Evolutionary conservation across 1,140 invertebrate species (phyloP).

Genomic region (Drosophila malerkotliana): DNA sequence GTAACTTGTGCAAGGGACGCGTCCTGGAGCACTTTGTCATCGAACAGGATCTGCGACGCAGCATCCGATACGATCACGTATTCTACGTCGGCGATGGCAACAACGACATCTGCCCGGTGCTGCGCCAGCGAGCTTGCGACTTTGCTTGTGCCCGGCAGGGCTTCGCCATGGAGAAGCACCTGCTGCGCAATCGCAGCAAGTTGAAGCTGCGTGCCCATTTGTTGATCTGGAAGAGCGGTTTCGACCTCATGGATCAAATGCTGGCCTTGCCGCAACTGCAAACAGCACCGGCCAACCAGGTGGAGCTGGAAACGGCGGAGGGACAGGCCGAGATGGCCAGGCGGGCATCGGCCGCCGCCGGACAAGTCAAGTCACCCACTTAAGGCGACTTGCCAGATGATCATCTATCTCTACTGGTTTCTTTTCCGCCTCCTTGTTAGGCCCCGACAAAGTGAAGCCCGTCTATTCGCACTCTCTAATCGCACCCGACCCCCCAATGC

Average conservation of each 20-base stretch:
- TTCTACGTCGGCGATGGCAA: conserved; percentile 91
- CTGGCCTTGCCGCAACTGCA: conserved; percentile 58
- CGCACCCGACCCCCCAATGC: not conserved
- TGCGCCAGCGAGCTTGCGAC: conserved; percentile 87
- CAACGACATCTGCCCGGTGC: conserved; percentile 91
- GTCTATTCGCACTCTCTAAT: not conserved
- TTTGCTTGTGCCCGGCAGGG: conserved; percentile 88
- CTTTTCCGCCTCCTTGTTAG: not conserved
- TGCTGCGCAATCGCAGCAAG: conserved; percentile 69
- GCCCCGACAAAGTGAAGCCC: not conserved
- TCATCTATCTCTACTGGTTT: not conserved
- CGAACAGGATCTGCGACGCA: conserved; percentile 82
- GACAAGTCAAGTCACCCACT: conserved; percentile 17
- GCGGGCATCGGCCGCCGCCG: conserved; percentile 52
- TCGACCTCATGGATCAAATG: conserved; percentile 84
- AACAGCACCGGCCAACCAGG: not conserved
- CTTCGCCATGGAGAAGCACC: conserved; percentile 84
- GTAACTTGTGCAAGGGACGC: conserved; percentile 91
- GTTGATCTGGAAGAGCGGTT: conserved; percentile 85
- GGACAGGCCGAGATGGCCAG: conserved; percentile 37
- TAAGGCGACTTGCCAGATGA: conserved; percentile 4
- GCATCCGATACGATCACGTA: conserved; percentile 86
- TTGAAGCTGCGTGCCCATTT: conserved; percentile 83
- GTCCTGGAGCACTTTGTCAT: conserved; percentile 88
- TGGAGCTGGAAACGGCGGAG: not conserved